Percentiles rank a stretch among this genome's conserved stretches.
phyloP scores from a whole-genome alignment of 2,797 vertebrate species.

The Manis crassicaudata region DNA sequence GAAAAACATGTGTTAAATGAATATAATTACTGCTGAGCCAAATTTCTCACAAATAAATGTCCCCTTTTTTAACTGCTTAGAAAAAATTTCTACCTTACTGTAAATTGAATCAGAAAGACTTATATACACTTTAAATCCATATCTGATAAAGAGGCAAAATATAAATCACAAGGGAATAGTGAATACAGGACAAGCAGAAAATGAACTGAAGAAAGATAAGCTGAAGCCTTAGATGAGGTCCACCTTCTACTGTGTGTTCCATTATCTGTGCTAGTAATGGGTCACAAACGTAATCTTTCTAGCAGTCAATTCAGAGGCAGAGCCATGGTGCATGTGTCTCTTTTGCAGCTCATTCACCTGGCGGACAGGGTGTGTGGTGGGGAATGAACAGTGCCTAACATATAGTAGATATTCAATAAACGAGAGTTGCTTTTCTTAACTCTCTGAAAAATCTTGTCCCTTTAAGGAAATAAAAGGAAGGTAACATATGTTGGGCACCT shows the following conservation, averaged over 20 bases:
- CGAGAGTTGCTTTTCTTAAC: not conserved
- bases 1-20: not conserved
- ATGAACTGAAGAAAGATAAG: not conserved
- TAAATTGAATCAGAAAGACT: not conserved
- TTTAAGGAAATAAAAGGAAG: not conserved
- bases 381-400: not conserved
- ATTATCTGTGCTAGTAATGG: not conserved
- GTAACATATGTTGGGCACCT: not conserved
- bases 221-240: not conserved
- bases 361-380: no score
- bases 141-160: not conserved
- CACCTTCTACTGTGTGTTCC: not conserved
- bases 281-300: not conserved
- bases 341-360: not conserved
- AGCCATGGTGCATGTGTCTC: not conserved
- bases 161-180: not conserved
- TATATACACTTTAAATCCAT: not conserved
- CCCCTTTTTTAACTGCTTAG: not conserved
- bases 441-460: not conserved
- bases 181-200: not conserved
- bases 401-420: not conserved
- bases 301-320: not conserved
- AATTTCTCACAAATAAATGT: not conserved
- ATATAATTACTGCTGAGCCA: not conserved
- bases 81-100: not conserved